Evolutionary conservation across 2,113 vertebrate genomes (phyloP).

Genomic region (Ctenomys sociabilis): DNA sequence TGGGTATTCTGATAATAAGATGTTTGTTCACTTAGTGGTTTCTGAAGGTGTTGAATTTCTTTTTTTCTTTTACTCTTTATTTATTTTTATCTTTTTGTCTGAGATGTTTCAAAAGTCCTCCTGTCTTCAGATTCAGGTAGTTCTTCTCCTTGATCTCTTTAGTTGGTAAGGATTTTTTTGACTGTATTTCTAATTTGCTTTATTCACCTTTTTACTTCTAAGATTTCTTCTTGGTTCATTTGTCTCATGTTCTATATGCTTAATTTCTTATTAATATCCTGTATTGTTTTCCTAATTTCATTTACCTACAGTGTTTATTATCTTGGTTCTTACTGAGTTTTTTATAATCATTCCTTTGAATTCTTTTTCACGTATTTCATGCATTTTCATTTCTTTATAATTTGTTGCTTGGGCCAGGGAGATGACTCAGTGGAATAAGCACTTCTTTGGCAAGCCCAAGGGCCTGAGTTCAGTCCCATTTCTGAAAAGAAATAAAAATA

Average conservation of each 20-base stretch:
- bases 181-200: neutral
- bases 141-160: neutral
- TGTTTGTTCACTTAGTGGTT: neutral
- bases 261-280: neutral
- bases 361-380: neutral
- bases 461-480: too few species aligned
- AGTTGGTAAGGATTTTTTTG: neutral
- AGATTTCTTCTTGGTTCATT: neutral
- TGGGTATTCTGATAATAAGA: neutral
- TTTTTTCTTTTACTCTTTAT: neutral
- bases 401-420: too few species aligned
- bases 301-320: neutral
- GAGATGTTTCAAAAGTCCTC: neutral
- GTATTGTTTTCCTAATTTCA: neutral
- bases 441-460: too few species aligned
- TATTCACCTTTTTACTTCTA: neutral
- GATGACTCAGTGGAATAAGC: too few species aligned
- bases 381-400: neutral
- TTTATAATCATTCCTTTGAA: neutral
- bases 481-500: too few species aligned
- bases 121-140: neutral
- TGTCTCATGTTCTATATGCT: neutral
- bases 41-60: neutral
- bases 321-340: neutral
- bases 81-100: neutral